Evolutionary conservation across 2,888 invertebrate species (phyloP), one percentile per base, ranked within the genome.

Genomic region (Chelonus formosanus): DNA sequence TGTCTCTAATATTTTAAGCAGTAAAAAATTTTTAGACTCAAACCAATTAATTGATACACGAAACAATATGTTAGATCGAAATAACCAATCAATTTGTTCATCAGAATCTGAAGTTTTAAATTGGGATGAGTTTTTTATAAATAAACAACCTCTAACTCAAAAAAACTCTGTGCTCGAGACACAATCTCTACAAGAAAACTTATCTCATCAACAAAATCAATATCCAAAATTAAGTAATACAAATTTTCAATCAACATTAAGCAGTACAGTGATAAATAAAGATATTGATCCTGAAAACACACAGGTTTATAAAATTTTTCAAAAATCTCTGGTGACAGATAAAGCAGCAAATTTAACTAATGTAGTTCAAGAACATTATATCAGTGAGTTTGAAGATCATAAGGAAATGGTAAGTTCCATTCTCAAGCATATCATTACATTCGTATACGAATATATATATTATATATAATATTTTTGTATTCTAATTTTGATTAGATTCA

Each of bases 291-390:
- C 20, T 20, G 20, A 20, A 20, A 20, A 1, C 2, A 20, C 20
- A 20, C 20, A 20, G 20, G 20, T 20, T 20, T 20, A 20, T 20
- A 20, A 20, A 20, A 20, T 20, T 20, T 1, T 20, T 2, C 20
- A 74, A 8, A 80, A 80, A 64, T 78, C 80, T 20, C 78, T 76
- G 65, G 75, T 75, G n/a, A 69, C 79, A 70, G 81, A 81, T 69
- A 77, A 78, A 50, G 76, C 80, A n/a, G 76, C 80, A 31, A 78
- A 74, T 67, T 78, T 77, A 63, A 78, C 80, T 10, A 61, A 66
- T 47, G 31, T 66, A 7, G 44, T 66, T n/a, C 52, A 62, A 8
- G 62, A 66, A 7, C 61, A 52, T 57, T 74, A 78, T 34, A 69
- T 76, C 67, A 77, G 77, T 67, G 80, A 82, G 48, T 68, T 77